Evolutionary conservation across 2,888 invertebrate genomes (phyloP), one percentile per base, ranked within the genome.

Genomic region (Cinara cedri): DNA sequence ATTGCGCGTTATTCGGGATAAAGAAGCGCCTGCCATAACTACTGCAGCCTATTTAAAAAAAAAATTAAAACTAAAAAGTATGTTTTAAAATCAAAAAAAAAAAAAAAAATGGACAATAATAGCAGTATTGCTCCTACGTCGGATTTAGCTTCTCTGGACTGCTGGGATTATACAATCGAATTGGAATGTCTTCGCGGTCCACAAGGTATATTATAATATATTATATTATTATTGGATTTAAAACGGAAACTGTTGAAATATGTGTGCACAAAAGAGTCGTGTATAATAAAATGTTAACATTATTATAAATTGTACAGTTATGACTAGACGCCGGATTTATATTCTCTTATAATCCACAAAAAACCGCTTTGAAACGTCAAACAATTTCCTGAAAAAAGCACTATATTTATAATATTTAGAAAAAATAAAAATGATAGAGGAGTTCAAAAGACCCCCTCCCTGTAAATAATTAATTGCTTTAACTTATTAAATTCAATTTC

Each of bases 91-190:
- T 44, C n/a, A 72, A 19, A 3, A 34, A 34, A 55, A 65, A 16
- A 72, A 19, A 3, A 34, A 34, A 55, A 65, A 16, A 78, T 78
- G 76, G 76, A 78, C 10, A 68, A 46, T 68, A 60, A 60, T 34
- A 21, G n/a, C n/a, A n/a, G 34, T 34, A 34, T 46, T 26, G 11
- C 13, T 16, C 13, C 54, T 13, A 21, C 76, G 8, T 60, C 76
- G 42, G 76, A 78, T 34, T 68, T 78, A 57, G 46, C 78, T 13
- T 92, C 93, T 72, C 86, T 93, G 86, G 93, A 93, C 85, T 90
- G 90, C 84, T 94, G 93, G 93, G 93, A 93, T 88, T 94, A 93
- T 85, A 91, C 92, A 68, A 92, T 93, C 84, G 93, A 93, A 86
- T 87, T 93, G 86, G 93, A 93, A 85, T 93, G 92, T 86, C 88